Evolutionary conservation across 1,140 invertebrate species (phyloP), one percentile per base, ranked within the genome.

Genomic region (Manduca sexta): DNA sequence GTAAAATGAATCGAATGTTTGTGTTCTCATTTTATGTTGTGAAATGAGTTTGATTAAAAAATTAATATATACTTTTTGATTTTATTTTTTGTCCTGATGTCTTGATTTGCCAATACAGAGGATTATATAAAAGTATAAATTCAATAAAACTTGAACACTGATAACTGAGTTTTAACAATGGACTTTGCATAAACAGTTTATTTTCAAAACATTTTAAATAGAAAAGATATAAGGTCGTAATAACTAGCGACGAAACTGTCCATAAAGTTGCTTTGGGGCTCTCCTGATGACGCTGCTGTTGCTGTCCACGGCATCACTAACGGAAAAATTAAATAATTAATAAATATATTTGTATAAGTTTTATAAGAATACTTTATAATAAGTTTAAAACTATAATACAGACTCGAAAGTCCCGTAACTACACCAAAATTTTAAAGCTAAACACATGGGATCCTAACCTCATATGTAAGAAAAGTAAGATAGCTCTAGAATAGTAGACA

Each of bases 1-100:
- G 71, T 74, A 69, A 47, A 56, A 64, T 59, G 47, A 60, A 59
- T 55, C 46, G 44, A 50, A 45, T 52, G 42, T 65, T 52, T 62
- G 57, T 60, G 51, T 69, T 76, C 70, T 81, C 74, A 80, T 69
- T 74, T 80, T 81, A 72, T 71, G 75, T 83, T 77, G 70, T 78
- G 74, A 73, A 81, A 81, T 79, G 80, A 84, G 80, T 84, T 74
- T 84, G 72, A 84, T 78, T 84, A 80, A 78, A 45, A 44, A 68
- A 77, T 74, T 79, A 78, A 79, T 76, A 76, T 65, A 60, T 57
- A 59, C 45, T 43, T 53, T 46, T 40, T 59, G 6, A 47, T 75
- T 74, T 72, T 65, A 57, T 68, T 80, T 59, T 55, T 12, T 34
- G 14, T 14, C 6, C n/a, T 21, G n/a, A 42, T 26, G 10, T 33